Evolutionary conservation across 2,113 vertebrate species (phyloP), one percentile per base, ranked within the genome.

Genomic region (Dicentrarchus labrax): DNA sequence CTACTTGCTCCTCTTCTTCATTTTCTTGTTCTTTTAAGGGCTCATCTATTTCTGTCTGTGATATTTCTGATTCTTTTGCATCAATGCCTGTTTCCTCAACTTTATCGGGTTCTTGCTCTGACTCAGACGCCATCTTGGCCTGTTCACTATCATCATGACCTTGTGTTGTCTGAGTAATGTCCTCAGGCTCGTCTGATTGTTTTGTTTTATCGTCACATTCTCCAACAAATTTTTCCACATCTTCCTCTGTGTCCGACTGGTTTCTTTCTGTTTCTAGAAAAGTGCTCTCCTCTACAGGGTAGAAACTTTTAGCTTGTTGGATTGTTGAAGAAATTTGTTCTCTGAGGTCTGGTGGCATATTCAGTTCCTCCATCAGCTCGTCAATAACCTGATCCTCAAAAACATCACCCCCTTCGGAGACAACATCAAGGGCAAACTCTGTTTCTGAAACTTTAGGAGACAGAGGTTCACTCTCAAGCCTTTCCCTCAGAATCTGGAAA

Each of bases 341-440:
- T 70, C 92, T 82, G 24, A 96, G 78, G 43, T 96, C 92, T 74
- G 86, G 80, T 0, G 91, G 91, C 86, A 95, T 89, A 51, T 93
- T 90, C 75, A 95, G 87, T 75, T 96, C 94, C 16, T 94, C 86
- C 82, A 91, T 89, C 69, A 95, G 65, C 80, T 95, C 89, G 43
- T 95, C 76, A 38, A 92, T 81, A 67, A 76, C 86, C 71, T 86
- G 84, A 82, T 93, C 88, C 59, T 88, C 91, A 81, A 91, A 91
- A 16, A 70, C 57, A 8, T 93, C 84, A 0, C 82, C 83, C 0
- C 22, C 83, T 67, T 94, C 94, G 4, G 90, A 93, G 16, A 72
- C 17, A 5, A 93, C 75, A 56, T 94, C 93, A 51, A 93, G 68
- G 0, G 86, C 88, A 68, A 92, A 91, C 77, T 94, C 91, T 15